phyloP scores from a whole-genome alignment of 2,113 vertebrate species.

The Phocoena sinus region DNA sequence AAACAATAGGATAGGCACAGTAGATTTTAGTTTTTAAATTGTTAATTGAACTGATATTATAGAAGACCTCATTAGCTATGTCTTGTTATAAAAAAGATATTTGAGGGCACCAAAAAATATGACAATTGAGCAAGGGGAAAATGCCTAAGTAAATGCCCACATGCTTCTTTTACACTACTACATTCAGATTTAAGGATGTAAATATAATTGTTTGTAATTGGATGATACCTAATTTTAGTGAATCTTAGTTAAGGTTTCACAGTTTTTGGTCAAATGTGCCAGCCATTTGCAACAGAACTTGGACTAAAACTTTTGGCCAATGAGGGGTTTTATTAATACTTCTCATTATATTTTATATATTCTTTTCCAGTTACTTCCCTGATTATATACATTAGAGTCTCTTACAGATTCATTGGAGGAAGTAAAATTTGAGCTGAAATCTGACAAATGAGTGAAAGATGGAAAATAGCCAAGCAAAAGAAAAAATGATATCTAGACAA shows the following conservation, averaged over 20 bases:
- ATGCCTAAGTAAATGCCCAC: not conserved
- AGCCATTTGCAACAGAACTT: conserved; percentile 72
- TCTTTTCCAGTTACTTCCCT: not conserved
- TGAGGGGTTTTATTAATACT: conserved; percentile 53
- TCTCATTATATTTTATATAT: conserved; percentile 12
- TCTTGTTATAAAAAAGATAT: conserved; percentile 6
- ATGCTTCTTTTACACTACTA: not conserved
- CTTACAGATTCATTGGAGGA: not conserved
- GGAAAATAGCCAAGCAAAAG: not conserved
- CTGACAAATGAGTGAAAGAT: not conserved
- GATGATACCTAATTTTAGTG: not conserved
- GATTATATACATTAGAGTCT: not conserved
- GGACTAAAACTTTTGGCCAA: not conserved
- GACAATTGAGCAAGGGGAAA: not conserved
- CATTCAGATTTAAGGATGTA: not conserved
- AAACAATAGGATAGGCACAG: not conserved
- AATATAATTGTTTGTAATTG: not conserved
- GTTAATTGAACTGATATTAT: conserved; percentile 37
- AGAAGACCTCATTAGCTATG: not conserved
- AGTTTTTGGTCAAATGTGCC: conserved; percentile 70
- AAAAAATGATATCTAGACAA: not conserved
- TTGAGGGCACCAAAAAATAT: not conserved
- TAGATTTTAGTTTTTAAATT: conserved; percentile 1
- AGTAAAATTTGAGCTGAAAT: not conserved
- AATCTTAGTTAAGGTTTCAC: conserved; percentile 46